phyloP scores from a whole-genome alignment of 2,797 vertebrate species.

The Bradypus variegatus region DNA sequence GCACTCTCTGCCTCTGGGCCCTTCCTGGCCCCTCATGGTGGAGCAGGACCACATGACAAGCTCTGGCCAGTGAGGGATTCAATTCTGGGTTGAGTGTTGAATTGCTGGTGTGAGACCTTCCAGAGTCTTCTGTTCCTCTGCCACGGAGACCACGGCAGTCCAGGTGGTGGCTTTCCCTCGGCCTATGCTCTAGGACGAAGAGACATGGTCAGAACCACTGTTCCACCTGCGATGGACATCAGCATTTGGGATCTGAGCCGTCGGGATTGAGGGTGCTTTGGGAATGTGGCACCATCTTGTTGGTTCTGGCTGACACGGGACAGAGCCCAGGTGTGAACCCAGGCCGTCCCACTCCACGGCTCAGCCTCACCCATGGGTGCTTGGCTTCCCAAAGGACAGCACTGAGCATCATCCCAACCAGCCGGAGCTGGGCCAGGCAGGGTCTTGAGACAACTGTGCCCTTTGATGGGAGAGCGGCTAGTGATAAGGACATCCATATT shows the following conservation, averaged over 20 bases:
- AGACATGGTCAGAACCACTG: neutral
- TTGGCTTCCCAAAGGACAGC: accelerated
- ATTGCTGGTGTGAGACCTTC: neutral
- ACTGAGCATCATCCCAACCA: no score
- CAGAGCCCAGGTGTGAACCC: neutral
- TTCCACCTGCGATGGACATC: accelerated
- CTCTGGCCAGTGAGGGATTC: neutral
- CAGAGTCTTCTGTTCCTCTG: neutral
- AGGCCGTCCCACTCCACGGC: neutral
- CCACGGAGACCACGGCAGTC: neutral
- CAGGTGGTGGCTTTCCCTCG: neutral
- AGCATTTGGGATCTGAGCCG: no score
- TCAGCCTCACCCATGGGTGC: neutral
- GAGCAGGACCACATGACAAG: neutral
- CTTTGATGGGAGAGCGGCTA: neutral
- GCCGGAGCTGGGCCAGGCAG: neutral
- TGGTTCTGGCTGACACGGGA: accelerated
- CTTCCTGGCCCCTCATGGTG: neutral
- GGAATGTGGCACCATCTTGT: accelerated
- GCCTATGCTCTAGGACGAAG: neutral
- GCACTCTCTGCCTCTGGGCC: neutral
- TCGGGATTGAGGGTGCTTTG: neutral
- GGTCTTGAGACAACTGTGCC: neutral
- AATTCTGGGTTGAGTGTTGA: neutral
- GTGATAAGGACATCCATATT: neutral